Evolutionary conservation across 2,797 vertebrate species (phyloP).

Genomic region (Sebastes iracundus): DNA sequence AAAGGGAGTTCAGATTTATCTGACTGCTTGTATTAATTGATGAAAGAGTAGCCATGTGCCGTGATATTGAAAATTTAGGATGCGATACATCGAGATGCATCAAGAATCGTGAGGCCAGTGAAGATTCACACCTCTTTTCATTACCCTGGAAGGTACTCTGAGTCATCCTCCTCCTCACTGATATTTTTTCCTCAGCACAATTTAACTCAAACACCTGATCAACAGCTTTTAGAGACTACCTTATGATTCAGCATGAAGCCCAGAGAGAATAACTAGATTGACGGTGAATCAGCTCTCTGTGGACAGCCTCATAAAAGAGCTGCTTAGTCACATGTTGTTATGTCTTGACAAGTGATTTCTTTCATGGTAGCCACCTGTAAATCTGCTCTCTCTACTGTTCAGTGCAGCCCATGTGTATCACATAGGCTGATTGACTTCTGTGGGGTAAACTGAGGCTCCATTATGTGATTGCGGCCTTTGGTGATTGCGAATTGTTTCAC

Average conservation of each 20-base stretch:
- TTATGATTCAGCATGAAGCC: slow-evolving; percentile 53
- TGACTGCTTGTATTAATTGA: not conserved
- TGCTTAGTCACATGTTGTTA: slow-evolving; percentile 26
- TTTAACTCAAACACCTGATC: slow-evolving; percentile 64
- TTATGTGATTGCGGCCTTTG: slow-evolving; percentile 20
- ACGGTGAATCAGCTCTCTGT: slow-evolving; percentile 23
- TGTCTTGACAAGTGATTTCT: slow-evolving; percentile 26
- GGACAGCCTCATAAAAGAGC: slow-evolving; percentile 25
- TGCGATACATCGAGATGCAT: not conserved
- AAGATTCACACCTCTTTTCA: not conserved
- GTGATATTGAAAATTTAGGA: not conserved
- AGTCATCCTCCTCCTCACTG: slow-evolving; percentile 70
- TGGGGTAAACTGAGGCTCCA: not conserved
- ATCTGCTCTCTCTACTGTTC: slow-evolving; percentile 4
- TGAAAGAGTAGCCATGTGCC: not conserved
- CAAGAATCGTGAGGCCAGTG: not conserved
- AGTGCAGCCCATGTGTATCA: slow-evolving; percentile 15
- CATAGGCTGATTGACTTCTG: slow-evolving; percentile 2
- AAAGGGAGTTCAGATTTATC: too few species aligned
- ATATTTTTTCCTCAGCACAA: slow-evolving; percentile 52
- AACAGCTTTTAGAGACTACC: slow-evolving; percentile 38
- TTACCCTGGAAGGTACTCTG: slow-evolving; percentile 62
- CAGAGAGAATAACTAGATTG: slow-evolving; percentile 21
- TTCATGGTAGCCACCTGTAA: slow-evolving; percentile 24
- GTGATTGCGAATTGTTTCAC: slow-evolving; percentile 19